A percentile compares a stretch with the other conserved stretches of the same genome.
Evolutionary conservation across 2,797 vertebrate genomes (phyloP).

Genomic region (Saxicola maurus): DNA sequence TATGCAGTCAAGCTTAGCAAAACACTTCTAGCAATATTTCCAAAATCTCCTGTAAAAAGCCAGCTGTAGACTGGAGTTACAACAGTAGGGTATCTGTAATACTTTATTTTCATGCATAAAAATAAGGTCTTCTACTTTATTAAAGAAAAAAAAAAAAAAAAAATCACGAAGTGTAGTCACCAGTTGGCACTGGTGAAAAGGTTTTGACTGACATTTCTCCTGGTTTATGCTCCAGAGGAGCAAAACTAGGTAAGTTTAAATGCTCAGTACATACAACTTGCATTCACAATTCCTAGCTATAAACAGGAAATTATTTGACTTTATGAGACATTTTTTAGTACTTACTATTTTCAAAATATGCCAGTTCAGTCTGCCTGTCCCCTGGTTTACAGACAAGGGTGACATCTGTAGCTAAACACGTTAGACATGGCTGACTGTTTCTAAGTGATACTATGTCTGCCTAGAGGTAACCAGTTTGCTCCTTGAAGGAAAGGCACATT

Average conservation of each 20-base stretch:
- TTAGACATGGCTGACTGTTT: neutral
- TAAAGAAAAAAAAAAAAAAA: neutral
- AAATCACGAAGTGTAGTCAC: neutral
- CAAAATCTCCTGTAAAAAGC: neutral
- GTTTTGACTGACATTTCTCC: neutral
- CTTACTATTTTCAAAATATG: neutral
- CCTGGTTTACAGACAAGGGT: neutral
- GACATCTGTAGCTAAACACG: neutral
- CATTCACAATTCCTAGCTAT: neutral
- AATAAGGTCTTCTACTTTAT: neutral
- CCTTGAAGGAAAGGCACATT: neutral
- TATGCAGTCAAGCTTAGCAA: neutral
- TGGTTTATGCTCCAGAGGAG: neutral
- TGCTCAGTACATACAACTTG: neutral
- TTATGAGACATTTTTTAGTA: neutral
- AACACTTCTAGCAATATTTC: neutral
- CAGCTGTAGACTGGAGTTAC: neutral
- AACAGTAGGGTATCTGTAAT: neutral
- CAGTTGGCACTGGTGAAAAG: neutral
- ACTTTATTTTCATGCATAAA: neutral
- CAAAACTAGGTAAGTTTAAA: neutral
- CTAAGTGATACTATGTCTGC: neutral
- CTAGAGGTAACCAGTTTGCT: neutral
- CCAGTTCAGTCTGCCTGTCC: neutral
- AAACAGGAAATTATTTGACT: neutral